Percentiles rank a stretch among this genome's conserved stretches.
phyloP scores from a whole-genome alignment of 1,140 invertebrate species.

The Drosophila arizonae region DNA sequence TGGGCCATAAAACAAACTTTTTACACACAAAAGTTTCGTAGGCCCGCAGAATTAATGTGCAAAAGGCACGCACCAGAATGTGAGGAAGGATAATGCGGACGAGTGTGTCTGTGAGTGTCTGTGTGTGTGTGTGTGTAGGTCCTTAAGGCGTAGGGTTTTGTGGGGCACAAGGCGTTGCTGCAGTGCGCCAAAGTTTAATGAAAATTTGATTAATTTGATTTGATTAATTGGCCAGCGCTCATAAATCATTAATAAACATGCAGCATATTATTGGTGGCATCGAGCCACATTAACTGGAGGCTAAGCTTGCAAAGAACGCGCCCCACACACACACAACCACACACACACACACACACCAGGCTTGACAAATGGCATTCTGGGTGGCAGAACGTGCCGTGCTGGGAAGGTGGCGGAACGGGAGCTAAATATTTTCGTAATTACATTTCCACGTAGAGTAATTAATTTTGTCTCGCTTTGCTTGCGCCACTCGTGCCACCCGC shows the following conservation, averaged over 20 bases:
- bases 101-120: no score
- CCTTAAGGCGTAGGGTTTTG: not conserved
- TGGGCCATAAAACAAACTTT: conserved; percentile 73
- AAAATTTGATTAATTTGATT: conserved; percentile 78
- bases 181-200: conserved; percentile 77
- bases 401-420: no score
- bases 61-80: conserved; percentile 70
- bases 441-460: conserved; percentile 83
- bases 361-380: conserved; percentile 78
- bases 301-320: conserved; percentile 24
- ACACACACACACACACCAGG: conserved; percentile 13
- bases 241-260: conserved; percentile 77
- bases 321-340: not conserved
- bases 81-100: conserved; percentile 17
- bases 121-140: no score
- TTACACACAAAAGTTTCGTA: conserved; percentile 61
- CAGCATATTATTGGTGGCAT: conserved; percentile 66
- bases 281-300: conserved; percentile 40
- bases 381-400: conserved; percentile 61
- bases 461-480: conserved; percentile 80
- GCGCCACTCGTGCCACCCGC: conserved; percentile 12
- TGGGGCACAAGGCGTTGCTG: conserved; percentile 58
- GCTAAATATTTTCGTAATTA: conserved; percentile 83
- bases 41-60: conserved; percentile 69
- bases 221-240: conserved; percentile 71